Evolutionary conservation across 1,140 invertebrate genomes (phyloP).

Genomic region (Piezodorus guildinii): DNA sequence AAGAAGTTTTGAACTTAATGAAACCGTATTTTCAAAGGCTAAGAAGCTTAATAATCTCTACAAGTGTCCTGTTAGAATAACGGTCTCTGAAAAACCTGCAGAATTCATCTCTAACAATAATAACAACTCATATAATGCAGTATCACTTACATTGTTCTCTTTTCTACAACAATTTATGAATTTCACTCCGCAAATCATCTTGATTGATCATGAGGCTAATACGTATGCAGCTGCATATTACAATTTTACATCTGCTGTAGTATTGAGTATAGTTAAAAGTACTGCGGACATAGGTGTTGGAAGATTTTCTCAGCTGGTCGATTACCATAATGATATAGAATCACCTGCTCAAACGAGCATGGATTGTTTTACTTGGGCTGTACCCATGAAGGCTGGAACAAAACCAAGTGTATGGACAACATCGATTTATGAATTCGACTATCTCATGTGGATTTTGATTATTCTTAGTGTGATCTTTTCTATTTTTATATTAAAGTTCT

Average conservation of each 20-base stretch:
- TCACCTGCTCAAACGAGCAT: slow-evolving; percentile 27
- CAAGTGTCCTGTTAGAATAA: slow-evolving; percentile 25
- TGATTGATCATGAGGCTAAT: slow-evolving; percentile 18
- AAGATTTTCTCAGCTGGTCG: slow-evolving; percentile 27
- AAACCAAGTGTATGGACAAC: slow-evolving; percentile 29
- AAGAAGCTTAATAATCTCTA: slow-evolving; percentile 26
- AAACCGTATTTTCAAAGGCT: slow-evolving; percentile 24
- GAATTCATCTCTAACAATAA: neutral
- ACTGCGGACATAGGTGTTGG: slow-evolving; percentile 15
- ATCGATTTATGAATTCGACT: slow-evolving; percentile 28
- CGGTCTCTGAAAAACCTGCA: slow-evolving; percentile 16
- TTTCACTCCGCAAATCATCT: slow-evolving; percentile 26
- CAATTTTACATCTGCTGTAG: slow-evolving; percentile 24
- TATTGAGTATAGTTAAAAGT: slow-evolving; percentile 20
- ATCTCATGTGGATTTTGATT: slow-evolving; percentile 19
- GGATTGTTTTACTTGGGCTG: slow-evolving; percentile 31
- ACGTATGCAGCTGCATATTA: slow-evolving; percentile 24
- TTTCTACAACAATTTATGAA: slow-evolving; percentile 28
- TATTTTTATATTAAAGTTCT: neutral
- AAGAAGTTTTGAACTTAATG: slow-evolving; percentile 19
- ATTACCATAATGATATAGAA: slow-evolving; percentile 23
- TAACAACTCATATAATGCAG: slow-evolving; percentile 23
- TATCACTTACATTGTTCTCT: slow-evolving; percentile 24
- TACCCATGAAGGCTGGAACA: slow-evolving; percentile 27
- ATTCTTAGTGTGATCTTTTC: slow-evolving; percentile 8